These are phyloP conservation scores for Drosophila acutilabella DNA, from an alignment of 2,888 invertebrate species.

Conservation along the genomic window DNA sequence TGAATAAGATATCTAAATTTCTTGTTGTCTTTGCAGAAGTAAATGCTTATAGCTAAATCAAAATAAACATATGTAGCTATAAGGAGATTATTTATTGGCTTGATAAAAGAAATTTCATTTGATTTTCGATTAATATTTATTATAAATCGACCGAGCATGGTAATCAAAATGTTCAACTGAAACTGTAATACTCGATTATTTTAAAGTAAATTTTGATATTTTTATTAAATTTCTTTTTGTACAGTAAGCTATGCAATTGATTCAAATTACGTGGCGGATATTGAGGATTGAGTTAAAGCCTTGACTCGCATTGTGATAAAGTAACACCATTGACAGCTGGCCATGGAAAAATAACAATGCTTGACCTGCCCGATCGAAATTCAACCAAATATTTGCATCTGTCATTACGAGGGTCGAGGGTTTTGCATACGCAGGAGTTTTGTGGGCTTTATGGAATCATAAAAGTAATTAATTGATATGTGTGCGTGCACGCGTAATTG, in stretches of 20 bases:
- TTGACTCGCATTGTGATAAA: constrained; percentile 3
- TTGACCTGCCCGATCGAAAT: constrained; percentile 33
- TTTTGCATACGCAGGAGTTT: constrained; percentile 22
- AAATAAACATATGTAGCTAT: not conserved
- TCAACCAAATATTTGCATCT: constrained; percentile 68
- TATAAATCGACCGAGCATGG: too few relatives aligned
- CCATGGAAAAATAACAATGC: constrained; percentile 22
- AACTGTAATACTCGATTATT: too few relatives aligned
- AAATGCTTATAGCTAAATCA: not conserved
- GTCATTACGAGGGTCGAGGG: constrained; percentile 53
- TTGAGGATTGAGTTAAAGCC: constrained; percentile 7
- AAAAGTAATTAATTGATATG: constrained; percentile 79
- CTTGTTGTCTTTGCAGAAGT: not conserved
- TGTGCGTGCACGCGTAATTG: constrained; percentile 65
- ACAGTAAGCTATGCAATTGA: constrained; percentile 5
- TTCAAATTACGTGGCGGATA: constrained; percentile 19
- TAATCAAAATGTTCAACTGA: too few relatives aligned
- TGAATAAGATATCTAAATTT: not conserved
- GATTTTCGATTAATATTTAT: too few relatives aligned
- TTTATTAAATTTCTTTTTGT: constrained; percentile 28
- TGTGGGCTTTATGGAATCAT: constrained; percentile 64
- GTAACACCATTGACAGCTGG: constrained; percentile 8
- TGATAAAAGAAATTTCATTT: too few relatives aligned
- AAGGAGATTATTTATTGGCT: not conserved
- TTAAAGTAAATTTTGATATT: too few relatives aligned